A percentile compares a stretch with the other conserved stretches of the same genome.
phyloP scores from a whole-genome alignment of 2,113 vertebrate species.

The Electrona antarctica region DNA sequence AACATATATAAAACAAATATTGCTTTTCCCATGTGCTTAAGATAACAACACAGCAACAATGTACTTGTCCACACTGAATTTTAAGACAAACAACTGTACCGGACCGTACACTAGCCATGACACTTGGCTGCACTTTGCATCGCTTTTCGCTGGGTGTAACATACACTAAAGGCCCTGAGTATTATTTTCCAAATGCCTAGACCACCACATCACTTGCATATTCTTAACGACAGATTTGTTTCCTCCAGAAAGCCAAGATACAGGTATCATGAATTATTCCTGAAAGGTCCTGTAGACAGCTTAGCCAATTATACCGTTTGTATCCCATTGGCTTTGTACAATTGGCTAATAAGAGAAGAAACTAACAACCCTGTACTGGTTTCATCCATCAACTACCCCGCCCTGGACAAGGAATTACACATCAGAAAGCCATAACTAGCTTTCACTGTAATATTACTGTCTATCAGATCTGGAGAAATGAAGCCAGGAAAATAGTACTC shows the following conservation, averaged over 20 bases:
- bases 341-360: neutral
- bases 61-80: no score
- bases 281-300: no score
- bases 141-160: no score
- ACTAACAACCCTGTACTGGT: neutral
- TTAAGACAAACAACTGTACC: no score
- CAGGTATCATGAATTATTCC: slow-evolving; percentile 12
- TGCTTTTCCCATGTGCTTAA: no score
- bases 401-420: neutral
- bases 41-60: no score
- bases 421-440: slow-evolving; percentile 14
- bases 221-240: slow-evolving; percentile 4
- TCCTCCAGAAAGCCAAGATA: slow-evolving; percentile 14
- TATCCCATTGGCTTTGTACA: neutral
- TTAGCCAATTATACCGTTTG: no score
- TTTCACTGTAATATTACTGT: slow-evolving; percentile 6
- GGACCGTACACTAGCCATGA: no score
- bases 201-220: neutral
- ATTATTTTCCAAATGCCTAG: neutral
- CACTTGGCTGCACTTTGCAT: no score
- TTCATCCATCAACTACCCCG: slow-evolving; percentile 31
- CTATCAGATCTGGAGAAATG: neutral
- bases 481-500: neutral
- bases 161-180: no score
- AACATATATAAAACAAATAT: no score